Base-by-base conservation (phyloP, 2,113 vertebrate species). In the Dipodomys stephensi region DNA sequence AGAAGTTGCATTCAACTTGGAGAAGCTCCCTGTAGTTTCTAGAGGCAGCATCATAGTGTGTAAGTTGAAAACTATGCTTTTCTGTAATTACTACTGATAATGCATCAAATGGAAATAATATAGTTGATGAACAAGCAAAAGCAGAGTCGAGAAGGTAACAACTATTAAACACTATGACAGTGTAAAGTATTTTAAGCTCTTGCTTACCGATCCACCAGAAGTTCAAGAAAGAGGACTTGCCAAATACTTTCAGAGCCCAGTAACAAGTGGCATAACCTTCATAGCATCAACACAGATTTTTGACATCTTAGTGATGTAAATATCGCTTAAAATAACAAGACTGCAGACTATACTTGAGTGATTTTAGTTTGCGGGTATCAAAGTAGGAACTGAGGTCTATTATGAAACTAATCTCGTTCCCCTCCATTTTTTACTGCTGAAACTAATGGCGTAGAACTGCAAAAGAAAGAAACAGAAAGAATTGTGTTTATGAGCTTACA, bases 401-500 rank as follows among this genome's bases (percentile, higher is more conserved):
- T 11, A 5, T 60, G 30, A 96, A n/a, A 1, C 6, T 35, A 72
- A 25, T 83, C n/a, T 74, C 90, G 12, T 60, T 83, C 30, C 82
- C 46, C 82, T 71, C 18, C 8, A 28, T 35, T 57, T 79, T 83
- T 92, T 30, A 19, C 16, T 88, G 22, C 39, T 92, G 22, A 93
- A 95, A 85, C 49, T 57, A 94, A 69, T 32, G 87, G 28, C 20
- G 2, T 39, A 23, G 7, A 94, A 85, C 4, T 49, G 6, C 60
- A 91, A 93, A 80, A 74, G 39, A 95, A 93, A 90, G 35, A 91
- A 79, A 64, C 16, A 80, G 15, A 67, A 83, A 76, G 57, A 89
- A 78, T 7, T 30, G 4, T 78, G 65, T 93, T 95, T 95, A 93
- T 76, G 73, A 95, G 91, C 80, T 92, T 76, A 92, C 60, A 67